Base-by-base conservation (phyloP, 1,140 invertebrate species). In the Drosophila busckii region DNA sequence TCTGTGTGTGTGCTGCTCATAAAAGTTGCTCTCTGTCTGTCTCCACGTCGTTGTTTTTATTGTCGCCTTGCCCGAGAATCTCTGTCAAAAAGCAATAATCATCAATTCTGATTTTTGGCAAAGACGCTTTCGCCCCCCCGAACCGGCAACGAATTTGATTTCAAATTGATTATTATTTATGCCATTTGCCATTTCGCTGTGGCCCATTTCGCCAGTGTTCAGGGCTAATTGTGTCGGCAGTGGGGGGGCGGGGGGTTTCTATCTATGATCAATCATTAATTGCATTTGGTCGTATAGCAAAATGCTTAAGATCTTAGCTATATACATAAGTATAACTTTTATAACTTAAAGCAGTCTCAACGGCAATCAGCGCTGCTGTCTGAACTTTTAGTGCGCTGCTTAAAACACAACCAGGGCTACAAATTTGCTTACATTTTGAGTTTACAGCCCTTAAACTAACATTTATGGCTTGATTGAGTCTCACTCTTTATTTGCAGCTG, bases 61-160 rank as follows among this genome's bases (percentile, higher is more conserved):
- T 80, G 73, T 80, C 75, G 73, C 68, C 68, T 64, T 29, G 28
- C 23, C 13, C 52, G 53, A 58, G 70, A 84, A 80, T 80, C 69
- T 75, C 83, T 85, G 83, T 85, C 83, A 85, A 85, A 85, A 85
- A 80, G 83, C 83, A 85, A 85, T 85, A 85, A 85, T 85, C 83
- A 85, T 85, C 83, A 85, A 85, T 85, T 85, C 76, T 85, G 83
- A 85, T 85, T 85, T 78, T 64, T 65, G 45, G 55, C 54, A 64
- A n/a, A 52, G 46, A 49, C 46, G 8, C 12, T 12, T 9, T 1
- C 31, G n/a, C 0, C 12, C 19, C 2, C 4, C 9, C 2, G 6
- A 3, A 2, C 22, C 17, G 9, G 46, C 32, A 38, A 63, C 62
- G n/a, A 62, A 73, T 84, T 82, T 82, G 60, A 84, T 84, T 80